phyloP scores from a whole-genome alignment of 2,888 invertebrate species.

The Endotricha flammealis region DNA sequence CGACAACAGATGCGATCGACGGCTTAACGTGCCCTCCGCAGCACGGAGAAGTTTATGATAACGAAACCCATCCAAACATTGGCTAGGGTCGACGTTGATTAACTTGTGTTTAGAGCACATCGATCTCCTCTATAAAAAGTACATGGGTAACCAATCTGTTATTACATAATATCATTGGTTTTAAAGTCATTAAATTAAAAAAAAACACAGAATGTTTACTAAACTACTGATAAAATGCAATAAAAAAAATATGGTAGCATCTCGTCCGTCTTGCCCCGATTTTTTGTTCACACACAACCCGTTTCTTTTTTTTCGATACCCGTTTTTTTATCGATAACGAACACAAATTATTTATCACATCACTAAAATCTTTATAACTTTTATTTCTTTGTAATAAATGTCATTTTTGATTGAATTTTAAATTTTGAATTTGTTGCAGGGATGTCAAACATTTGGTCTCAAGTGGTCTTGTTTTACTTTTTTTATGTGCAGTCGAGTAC shows the following conservation, averaged over 20 bases:
- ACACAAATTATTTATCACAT: not conserved
- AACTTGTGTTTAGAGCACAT: too few species aligned
- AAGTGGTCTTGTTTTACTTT: constrained; percentile 28
- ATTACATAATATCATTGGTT: too few species aligned
- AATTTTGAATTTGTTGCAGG: not conserved
- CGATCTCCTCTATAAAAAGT: too few species aligned
- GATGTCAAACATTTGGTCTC: constrained; percentile 25
- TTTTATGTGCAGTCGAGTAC: constrained; percentile 17
- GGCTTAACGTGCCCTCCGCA: too few species aligned
- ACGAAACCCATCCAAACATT: too few species aligned
- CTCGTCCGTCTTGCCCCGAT: constrained; percentile 22
- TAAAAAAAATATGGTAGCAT: constrained; percentile 18
- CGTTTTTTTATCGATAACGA: constrained; percentile 12
- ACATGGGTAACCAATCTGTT: too few species aligned
- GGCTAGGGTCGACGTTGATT: too few species aligned
- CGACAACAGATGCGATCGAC: too few species aligned
- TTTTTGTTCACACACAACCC: constrained; percentile 22
- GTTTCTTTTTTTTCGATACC: constrained; percentile 21
- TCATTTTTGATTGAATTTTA: not conserved
- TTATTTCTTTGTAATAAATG: not conserved
- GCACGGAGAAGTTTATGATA: too few species aligned
- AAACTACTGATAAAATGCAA: constrained; percentile 29
- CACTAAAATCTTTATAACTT: not conserved
- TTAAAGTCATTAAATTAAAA: constrained; percentile 13
- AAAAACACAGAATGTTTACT: constrained; percentile 21